Conservation (phyloP, 2,797 vertebrate species). For the Danio choprae region DNA sequence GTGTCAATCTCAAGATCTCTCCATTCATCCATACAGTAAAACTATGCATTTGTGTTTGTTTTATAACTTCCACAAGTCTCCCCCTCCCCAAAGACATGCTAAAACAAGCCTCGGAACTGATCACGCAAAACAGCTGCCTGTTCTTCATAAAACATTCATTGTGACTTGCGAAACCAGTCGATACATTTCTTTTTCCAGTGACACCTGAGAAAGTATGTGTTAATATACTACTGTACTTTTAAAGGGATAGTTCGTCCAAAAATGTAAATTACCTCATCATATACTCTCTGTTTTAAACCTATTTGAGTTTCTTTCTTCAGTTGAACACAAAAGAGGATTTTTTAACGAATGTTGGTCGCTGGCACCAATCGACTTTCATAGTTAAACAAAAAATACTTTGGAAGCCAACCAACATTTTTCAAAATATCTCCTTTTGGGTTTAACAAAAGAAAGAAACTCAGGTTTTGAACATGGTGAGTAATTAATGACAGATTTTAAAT, state of each 20-base stretch:
- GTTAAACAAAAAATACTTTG: too few relatives aligned
- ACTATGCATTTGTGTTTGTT: background rate
- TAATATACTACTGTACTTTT: too few relatives aligned
- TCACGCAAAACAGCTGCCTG: background rate
- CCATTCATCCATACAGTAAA: background rate
- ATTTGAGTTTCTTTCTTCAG: too few relatives aligned
- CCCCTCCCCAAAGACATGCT: background rate
- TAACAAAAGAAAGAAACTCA: too few relatives aligned
- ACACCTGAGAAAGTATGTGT: background rate
- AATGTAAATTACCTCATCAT: too few relatives aligned
- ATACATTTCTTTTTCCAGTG: background rate
- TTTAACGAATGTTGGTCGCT: too few relatives aligned
- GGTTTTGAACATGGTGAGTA: too few relatives aligned
- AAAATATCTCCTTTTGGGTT: too few relatives aligned
- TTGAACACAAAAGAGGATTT: background rate
- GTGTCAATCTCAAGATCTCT: background rate
- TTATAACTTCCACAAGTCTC: background rate
- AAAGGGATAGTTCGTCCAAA: too few relatives aligned
- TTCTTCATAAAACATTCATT: slow-evolving; percentile 6
- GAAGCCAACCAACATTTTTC: too few relatives aligned
- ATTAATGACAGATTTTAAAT: too few relatives aligned
- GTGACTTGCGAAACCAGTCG: background rate
- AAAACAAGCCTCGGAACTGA: slow-evolving; percentile 7
- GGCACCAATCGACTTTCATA: too few relatives aligned
- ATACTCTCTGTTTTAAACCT: background rate